These are phyloP conservation scores for Atherix ibis DNA, from an alignment of 2,888 invertebrate species.

Conservation along the genomic window DNA sequence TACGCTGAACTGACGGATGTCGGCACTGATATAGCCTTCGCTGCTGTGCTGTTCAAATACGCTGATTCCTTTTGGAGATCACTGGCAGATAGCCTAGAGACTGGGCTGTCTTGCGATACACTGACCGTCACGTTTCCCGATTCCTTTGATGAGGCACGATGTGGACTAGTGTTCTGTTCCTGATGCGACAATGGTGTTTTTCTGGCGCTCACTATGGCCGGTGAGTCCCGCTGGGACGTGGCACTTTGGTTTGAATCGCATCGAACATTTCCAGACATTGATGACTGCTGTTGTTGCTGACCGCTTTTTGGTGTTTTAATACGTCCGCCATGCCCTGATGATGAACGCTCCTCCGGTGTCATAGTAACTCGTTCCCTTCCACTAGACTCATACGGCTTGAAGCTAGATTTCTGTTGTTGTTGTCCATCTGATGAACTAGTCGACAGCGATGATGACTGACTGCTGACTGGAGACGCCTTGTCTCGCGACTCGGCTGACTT, in stretches of 20 bases:
- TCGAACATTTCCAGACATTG: slow-evolving; percentile 28
- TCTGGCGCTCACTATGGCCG: slow-evolving; percentile 11
- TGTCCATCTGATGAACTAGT: slow-evolving; percentile 23
- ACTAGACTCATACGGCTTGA: slow-evolving; percentile 63
- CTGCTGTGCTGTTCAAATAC: slow-evolving; percentile 46
- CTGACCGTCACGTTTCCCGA: slow-evolving; percentile 16
- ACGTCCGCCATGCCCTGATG: slow-evolving; percentile 22
- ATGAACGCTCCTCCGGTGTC: slow-evolving; percentile 44
- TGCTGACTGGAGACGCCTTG: slow-evolving; percentile 38
- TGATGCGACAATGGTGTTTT: slow-evolving; percentile 10
- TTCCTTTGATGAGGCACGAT: slow-evolving; percentile 25
- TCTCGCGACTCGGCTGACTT: slow-evolving; percentile 36
- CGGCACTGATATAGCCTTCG: slow-evolving; percentile 27
- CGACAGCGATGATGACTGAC: slow-evolving; percentile 26
- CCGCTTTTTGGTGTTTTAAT: slow-evolving; percentile 24
- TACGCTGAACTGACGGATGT: slow-evolving; percentile 41
- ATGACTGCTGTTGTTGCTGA: slow-evolving; percentile 9
- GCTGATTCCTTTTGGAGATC: slow-evolving; percentile 42
- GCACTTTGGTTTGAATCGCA: slow-evolving; percentile 69
- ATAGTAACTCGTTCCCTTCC: slow-evolving; percentile 42
- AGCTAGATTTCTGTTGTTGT: slow-evolving; percentile 41
- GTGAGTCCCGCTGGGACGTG: slow-evolving; percentile 29
- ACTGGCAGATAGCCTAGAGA: slow-evolving; percentile 12
- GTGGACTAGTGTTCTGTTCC: slow-evolving; percentile 21
- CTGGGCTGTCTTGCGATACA: slow-evolving; percentile 16